These are phyloP conservation scores for Oxytorus armatus DNA, from an alignment of 2,888 invertebrate genomes.

Conservation along the genomic window DNA sequence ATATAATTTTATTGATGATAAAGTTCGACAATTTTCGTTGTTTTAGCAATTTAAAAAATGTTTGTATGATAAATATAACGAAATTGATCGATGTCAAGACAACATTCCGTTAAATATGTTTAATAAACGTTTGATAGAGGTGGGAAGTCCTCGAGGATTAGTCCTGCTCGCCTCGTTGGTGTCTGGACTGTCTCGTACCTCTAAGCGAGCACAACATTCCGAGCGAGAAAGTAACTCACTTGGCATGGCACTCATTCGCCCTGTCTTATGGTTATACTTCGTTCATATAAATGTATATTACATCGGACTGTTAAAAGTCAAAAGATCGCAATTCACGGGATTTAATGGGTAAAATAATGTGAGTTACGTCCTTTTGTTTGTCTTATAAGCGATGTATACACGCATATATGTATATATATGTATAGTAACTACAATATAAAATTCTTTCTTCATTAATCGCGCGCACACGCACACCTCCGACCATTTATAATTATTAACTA, in stretches of 20 bases:
- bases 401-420: not conserved
- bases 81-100: too few relatives aligned
- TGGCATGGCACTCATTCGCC: slow-evolving; percentile 63
- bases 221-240: slow-evolving; percentile 77
- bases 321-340: not conserved
- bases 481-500: slow-evolving; percentile 43
- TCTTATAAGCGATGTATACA: not conserved
- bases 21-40: too few relatives aligned
- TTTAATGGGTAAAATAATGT: not conserved
- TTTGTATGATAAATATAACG: too few relatives aligned
- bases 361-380: too few relatives aligned
- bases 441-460: slow-evolving; percentile 21
- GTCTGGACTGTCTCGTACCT: slow-evolving; percentile 30
- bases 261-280: not conserved
- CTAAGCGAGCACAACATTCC: slow-evolving; percentile 72
- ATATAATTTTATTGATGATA: too few relatives aligned
- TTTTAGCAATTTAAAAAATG: too few relatives aligned
- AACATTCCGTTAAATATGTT: too few relatives aligned
- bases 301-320: not conserved
- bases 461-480: slow-evolving; percentile 36
- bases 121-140: not conserved
- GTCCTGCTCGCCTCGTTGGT: slow-evolving; percentile 36
- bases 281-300: slow-evolving; percentile 1
- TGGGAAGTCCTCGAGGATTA: slow-evolving; percentile 53
- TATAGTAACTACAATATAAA: not conserved